These are phyloP conservation scores for Lithophane leautieri DNA, from an alignment of 2,888 invertebrate genomes.

Conservation along the genomic window DNA sequence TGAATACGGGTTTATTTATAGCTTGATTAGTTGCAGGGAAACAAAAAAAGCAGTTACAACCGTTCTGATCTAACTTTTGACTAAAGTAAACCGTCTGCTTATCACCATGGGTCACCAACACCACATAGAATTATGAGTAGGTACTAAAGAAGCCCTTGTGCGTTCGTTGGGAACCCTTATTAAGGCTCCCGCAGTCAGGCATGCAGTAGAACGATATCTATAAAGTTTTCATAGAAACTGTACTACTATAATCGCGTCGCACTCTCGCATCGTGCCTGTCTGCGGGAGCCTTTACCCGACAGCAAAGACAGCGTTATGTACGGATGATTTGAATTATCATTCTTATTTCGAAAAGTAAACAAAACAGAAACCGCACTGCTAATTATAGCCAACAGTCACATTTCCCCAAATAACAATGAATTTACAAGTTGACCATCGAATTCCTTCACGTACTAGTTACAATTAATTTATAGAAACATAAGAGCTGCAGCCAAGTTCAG, in stretches of 20 bases:
- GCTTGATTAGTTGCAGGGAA: no score
- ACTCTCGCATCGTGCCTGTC: not conserved
- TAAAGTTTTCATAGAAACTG: not conserved
- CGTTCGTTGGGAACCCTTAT: not conserved
- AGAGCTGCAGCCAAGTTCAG: conserved; percentile 66
- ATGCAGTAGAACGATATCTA: not conserved
- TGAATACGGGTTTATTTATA: no score
- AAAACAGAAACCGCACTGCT: not conserved
- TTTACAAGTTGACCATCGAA: conserved; percentile 48
- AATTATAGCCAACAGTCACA: conserved; percentile 1
- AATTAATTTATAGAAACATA: conserved; percentile 65
- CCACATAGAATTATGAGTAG: no score
- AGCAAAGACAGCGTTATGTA: not conserved
- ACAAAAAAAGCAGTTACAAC: no score
- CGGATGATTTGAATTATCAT: not conserved
- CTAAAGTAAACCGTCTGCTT: no score
- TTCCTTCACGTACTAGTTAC: conserved; percentile 61
- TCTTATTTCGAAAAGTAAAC: not conserved
- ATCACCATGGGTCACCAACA: not conserved
- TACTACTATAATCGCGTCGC: not conserved
- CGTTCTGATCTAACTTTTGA: no score
- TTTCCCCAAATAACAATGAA: conserved; percentile 33
- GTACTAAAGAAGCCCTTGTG: not conserved
- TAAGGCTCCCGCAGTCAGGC: not conserved
- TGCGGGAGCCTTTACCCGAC: not conserved